These are phyloP conservation scores for Proisotoma minuta DNA, from an alignment of 2,888 invertebrate genomes.

Conservation along the genomic window DNA sequence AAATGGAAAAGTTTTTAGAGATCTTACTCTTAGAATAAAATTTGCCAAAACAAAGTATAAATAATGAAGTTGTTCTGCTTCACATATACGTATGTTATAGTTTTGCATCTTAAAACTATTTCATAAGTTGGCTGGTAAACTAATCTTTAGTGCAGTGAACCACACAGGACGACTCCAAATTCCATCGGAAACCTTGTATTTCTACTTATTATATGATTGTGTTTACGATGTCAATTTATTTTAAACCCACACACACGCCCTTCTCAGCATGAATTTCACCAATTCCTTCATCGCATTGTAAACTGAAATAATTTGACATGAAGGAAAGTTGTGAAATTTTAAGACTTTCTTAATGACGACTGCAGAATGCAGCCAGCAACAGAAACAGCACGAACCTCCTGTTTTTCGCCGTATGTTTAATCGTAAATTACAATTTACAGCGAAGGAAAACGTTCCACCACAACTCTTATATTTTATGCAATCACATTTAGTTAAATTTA, in stretches of 20 bases:
- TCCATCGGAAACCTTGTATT: not conserved
- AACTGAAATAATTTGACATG: not conserved
- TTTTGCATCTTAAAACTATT: too few species aligned
- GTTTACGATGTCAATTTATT: constrained; percentile 2
- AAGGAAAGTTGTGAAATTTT: constrained; percentile 3
- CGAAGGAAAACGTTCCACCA: not conserved
- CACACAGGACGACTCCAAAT: too few species aligned
- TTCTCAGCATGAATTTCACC: not conserved
- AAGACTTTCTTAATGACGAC: constrained; percentile 3
- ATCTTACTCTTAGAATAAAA: too few species aligned
- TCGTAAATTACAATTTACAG: constrained; percentile 16
- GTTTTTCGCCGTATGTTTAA: too few species aligned
- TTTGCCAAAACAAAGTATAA: too few species aligned
- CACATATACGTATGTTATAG: too few species aligned
- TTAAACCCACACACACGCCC: not conserved
- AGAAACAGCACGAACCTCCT: too few species aligned
- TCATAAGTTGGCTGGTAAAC: too few species aligned
- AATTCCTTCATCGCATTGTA: not conserved
- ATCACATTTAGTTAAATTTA: not conserved
- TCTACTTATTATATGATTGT: constrained; percentile 1
- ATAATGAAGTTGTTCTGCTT: too few species aligned
- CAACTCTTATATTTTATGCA: not conserved
- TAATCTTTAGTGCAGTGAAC: too few species aligned
- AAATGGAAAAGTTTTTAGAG: too few species aligned
- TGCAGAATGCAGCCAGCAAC: too few species aligned